Conservation (phyloP, 2,797 vertebrate genomes). For the Pseudochirops corinnae region DNA sequence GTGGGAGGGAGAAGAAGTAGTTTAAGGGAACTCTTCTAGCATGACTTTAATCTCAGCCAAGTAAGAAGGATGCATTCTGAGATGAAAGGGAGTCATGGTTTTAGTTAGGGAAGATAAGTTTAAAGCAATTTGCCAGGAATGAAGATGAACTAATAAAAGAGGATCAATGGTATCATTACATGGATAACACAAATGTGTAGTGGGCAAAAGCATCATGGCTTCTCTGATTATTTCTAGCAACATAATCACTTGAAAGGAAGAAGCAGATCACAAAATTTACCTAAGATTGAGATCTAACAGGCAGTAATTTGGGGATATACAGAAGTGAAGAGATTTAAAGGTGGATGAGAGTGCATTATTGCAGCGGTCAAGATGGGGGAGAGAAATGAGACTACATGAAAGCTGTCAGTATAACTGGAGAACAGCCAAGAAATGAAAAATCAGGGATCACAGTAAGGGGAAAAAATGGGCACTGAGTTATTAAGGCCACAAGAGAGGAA, state of each 20-base stretch:
- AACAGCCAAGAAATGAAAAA: neutral
- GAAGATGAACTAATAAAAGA: neutral
- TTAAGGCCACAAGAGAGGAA: neutral
- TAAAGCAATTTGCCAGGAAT: neutral
- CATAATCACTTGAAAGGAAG: neutral
- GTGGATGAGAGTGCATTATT: neutral
- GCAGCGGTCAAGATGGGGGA: neutral
- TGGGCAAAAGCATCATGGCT: neutral
- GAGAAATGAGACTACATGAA: neutral
- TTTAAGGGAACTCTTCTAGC: neutral
- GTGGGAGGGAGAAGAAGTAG: neutral
- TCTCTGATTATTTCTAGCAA: neutral
- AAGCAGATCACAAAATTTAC: neutral
- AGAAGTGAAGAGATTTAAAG: neutral
- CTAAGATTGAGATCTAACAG: neutral
- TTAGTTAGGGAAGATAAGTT: neutral
- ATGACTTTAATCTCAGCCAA: neutral
- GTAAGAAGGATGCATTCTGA: neutral
- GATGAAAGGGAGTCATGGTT: neutral
- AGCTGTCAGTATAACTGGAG: neutral
- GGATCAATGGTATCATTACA: neutral
- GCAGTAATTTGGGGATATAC: neutral
- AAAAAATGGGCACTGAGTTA: neutral
- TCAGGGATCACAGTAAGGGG: neutral
- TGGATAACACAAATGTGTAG: neutral